Evolutionary conservation across 2,888 invertebrate species (phyloP).

Genomic region (Gibbula magus): DNA sequence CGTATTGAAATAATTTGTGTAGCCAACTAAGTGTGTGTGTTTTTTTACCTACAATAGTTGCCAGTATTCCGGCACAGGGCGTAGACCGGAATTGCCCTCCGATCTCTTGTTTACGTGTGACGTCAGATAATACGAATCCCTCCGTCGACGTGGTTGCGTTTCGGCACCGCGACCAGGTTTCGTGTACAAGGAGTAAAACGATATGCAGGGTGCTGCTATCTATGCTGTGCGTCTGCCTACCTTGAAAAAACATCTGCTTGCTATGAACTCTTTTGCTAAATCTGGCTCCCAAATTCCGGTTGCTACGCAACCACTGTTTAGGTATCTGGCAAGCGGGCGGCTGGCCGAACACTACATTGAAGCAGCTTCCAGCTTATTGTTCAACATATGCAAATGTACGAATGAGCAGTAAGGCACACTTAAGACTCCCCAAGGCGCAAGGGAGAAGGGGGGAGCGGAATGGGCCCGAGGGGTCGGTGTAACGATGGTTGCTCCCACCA

Average conservation of each 20-base stretch:
- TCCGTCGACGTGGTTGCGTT: neutral
- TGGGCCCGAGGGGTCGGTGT: constrained; percentile 32
- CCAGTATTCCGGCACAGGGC: neutral
- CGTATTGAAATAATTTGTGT: neutral
- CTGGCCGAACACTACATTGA: neutral
- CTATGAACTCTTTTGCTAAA: constrained; percentile 8
- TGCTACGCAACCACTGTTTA: constrained; percentile 10
- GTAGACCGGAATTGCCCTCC: neutral
- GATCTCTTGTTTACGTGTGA: neutral
- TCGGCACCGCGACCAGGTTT: neutral
- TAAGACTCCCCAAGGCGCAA: neutral
- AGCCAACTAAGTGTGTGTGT: neutral
- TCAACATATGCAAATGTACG: constrained; percentile 18
- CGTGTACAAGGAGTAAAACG: neutral
- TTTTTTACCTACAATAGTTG: neutral
- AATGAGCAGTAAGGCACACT: neutral
- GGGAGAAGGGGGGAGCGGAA: constrained; percentile 22
- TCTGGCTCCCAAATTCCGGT: constrained; percentile 8
- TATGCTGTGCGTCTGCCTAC: neutral
- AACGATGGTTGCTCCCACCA: constrained; percentile 29
- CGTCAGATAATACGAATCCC: neutral
- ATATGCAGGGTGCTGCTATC: neutral
- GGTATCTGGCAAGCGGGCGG: constrained; percentile 10
- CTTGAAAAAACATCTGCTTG: constrained; percentile 20
- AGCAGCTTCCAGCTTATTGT: constrained; percentile 1